These are phyloP conservation scores for Phymanthus crucifer DNA, from an alignment of 92 coral and sea anemone species.

Conservation along the genomic window DNA sequence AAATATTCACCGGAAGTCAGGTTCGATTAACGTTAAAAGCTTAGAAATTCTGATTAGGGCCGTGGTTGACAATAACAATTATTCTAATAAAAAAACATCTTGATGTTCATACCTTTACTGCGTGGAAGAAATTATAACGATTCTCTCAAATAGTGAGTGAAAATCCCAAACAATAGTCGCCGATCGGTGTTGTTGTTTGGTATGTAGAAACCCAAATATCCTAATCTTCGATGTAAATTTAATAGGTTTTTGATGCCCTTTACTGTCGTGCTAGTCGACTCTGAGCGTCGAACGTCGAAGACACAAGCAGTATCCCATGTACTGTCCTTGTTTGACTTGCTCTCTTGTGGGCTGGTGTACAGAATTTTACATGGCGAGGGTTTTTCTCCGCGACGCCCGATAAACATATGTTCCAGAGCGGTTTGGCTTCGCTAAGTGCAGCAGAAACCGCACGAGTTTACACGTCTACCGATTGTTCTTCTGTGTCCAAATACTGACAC, in stretches of 20 bases:
- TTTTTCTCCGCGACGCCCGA: conserved; percentile 2
- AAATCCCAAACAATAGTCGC: conserved; percentile 16
- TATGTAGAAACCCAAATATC: conserved; percentile 13
- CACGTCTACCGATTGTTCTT: not conserved
- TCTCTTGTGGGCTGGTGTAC: not conserved
- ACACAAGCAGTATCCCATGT: not conserved
- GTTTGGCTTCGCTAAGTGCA: conserved; percentile 12
- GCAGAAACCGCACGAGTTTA: conserved; percentile 3
- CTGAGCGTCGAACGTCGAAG: not conserved
- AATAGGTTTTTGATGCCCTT: conserved; percentile 25
- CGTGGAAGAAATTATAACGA: not conserved
- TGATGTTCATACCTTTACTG: not conserved
- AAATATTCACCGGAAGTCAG: conserved; percentile 30
- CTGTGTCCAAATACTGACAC: conserved; percentile 19
- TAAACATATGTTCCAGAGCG: not conserved
- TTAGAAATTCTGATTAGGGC: not conserved
- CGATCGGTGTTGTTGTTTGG: not conserved
- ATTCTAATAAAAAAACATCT: not conserved
- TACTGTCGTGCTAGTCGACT: not conserved
- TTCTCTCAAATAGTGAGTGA: not conserved
- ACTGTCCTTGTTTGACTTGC: not conserved
- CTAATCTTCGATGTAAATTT: conserved; percentile 32
- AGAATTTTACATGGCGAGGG: not conserved
- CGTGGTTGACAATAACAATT: not conserved
- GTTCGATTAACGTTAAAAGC: conserved; percentile 3